phyloP scores from a whole-genome alignment of 2,113 vertebrate genomes.

The Lasiurus borealis region DNA sequence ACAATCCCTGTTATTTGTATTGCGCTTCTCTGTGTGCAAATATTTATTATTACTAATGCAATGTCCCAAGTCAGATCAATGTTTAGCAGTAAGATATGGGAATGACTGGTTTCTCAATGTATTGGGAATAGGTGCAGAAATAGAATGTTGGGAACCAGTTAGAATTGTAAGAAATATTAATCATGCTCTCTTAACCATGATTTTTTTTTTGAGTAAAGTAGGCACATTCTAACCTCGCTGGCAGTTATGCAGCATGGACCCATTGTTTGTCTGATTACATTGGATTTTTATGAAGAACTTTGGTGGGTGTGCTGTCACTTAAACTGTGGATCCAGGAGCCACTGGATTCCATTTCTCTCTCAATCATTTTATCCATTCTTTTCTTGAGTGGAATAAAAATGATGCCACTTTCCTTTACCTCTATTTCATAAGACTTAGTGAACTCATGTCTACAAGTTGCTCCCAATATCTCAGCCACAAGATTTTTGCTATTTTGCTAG shows the following conservation, averaged over 20 bases:
- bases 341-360: neutral
- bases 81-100: neutral
- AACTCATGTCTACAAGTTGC: neutral
- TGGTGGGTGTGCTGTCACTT: neutral
- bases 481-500: neutral
- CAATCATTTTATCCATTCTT: neutral
- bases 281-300: neutral
- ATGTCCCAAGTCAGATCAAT: neutral
- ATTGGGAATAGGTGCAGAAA: neutral
- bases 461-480: neutral
- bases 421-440: neutral
- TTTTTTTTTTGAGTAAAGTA: too few relatives aligned
- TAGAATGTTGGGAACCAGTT: too few relatives aligned
- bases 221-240: too few relatives aligned
- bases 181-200: too few relatives aligned
- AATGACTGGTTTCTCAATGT: neutral
- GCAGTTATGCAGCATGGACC: too few relatives aligned
- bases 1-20: neutral
- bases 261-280: too few relatives aligned
- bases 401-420: neutral
- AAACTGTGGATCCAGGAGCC: neutral
- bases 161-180: too few relatives aligned
- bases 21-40: neutral
- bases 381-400: neutral
- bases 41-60: slow-evolving; percentile 3